phyloP scores from a whole-genome alignment of 2,797 vertebrate species.

The Jordanella pulchra region DNA sequence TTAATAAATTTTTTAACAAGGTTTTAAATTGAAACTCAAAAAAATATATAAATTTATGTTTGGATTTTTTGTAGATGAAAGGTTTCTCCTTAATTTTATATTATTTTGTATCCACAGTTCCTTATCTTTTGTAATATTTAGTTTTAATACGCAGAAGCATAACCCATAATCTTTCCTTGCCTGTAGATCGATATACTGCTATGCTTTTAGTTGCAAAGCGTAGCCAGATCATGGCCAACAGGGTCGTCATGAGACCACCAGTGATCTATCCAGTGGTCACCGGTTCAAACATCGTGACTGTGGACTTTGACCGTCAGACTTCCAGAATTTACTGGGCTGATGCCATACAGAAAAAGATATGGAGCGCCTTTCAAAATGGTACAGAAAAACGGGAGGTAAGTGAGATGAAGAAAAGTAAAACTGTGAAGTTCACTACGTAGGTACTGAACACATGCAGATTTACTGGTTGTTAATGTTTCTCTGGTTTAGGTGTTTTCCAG shows the following conservation, averaged over 20 bases:
- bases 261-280: conserved; percentile 79
- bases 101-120: neutral
- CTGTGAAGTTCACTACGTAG: neutral
- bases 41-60: too few relatives aligned
- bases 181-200: conserved; percentile 78
- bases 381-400: conserved; percentile 86
- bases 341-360: conserved; percentile 86
- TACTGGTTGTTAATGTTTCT: neutral
- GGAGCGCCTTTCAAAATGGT: conserved; percentile 87
- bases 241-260: conserved; percentile 81
- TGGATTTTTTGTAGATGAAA: too few relatives aligned
- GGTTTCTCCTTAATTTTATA: too few relatives aligned
- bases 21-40: too few relatives aligned
- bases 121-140: neutral
- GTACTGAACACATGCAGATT: neutral
- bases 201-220: conserved; percentile 86
- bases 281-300: conserved; percentile 83
- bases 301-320: conserved; percentile 89
- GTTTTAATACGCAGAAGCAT: neutral
- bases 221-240: conserved; percentile 85
- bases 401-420: neutral
- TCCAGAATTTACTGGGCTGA: conserved; percentile 93
- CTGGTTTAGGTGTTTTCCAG: conserved; percentile 71
- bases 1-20: too few relatives aligned
- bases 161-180: conserved; percentile 3